Base-by-base conservation (phyloP, 2,113 vertebrate species). In the Antennarius striatus region DNA sequence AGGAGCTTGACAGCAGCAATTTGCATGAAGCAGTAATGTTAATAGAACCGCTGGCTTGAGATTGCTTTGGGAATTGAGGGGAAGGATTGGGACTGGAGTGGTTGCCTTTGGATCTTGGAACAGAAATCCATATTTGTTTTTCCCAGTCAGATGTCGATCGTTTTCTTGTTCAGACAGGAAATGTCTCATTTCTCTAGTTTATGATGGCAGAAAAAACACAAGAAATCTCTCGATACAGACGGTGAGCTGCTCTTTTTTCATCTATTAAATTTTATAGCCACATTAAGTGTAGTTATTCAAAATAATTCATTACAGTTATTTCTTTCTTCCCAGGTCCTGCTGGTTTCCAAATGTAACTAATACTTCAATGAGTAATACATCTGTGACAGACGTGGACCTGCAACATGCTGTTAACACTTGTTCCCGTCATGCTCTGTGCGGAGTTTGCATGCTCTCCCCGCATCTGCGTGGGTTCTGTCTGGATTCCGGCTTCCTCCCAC, bases 61-160 rank as follows among this genome's bases (percentile, higher is more conserved):
- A 90, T 88, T 89, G 85, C 89, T 82, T 82, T 83, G 89, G 85
- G 86, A 85, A 87, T 89, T 82, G 82, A 90, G 86, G 75, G 70
- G 76, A 79, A 56, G 79, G 73, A 82, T 62, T 75, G 84, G 81
- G 80, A 90, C 59, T 68, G 68, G 49, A 75, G 83, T 40, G 57
- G 75, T 81, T 75, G 83, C 79, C 67, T 56, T 53, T 61, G 70
- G 71, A 84, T 79, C 72, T 71, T 68, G 40, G 68, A 74, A 74
- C 73, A 47, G 55, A 83, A 45, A 56, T 43, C 36, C 11, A 13
- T 30, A 22, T 80, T 69, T 43, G 59, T 62, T 71, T 48, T 66
- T 61, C 67, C 43, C 56, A 83, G 54, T 75, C 66, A 73, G 69
- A 50, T 78, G 68, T 53, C 58, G 73, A 85, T 80, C 69, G 47